These are phyloP conservation scores for Calvadosia cruxmelitensis DNA, from an alignment of 30 jellyfish, hydroid and myxozoan species.

Conservation along the genomic window DNA sequence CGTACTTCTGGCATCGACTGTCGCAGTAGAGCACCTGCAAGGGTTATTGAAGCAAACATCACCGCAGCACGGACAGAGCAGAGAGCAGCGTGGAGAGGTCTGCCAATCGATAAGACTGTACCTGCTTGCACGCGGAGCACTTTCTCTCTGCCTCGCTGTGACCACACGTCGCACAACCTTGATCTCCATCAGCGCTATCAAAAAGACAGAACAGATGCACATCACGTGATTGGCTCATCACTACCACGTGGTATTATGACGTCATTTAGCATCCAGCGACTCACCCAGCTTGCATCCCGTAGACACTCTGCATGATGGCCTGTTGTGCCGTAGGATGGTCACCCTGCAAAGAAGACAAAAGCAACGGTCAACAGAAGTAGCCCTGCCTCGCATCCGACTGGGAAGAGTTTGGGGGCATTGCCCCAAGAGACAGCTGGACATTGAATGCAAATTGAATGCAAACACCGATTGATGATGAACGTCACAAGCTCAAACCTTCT, in stretches of 20 bases:
- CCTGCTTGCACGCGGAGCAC: conserved; percentile 66
- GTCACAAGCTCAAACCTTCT: conserved; percentile 15
- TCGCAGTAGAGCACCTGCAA: conserved; percentile 59
- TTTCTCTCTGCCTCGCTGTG: conserved; percentile 34
- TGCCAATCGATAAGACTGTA: too few species aligned
- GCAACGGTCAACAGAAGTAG: too few species aligned
- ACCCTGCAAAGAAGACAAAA: conserved; percentile 27
- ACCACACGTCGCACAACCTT: conserved; percentile 65
- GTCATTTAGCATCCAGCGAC: neutral
- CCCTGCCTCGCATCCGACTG: neutral
- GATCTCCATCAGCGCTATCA: conserved; percentile 51
- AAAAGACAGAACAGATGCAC: neutral
- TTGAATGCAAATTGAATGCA: neutral
- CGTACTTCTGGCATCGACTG: conserved; percentile 51
- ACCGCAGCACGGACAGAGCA: too few species aligned
- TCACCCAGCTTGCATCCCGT: conserved; percentile 71
- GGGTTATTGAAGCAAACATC: too few species aligned
- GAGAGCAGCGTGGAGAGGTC: too few species aligned
- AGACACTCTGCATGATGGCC: conserved; percentile 49
- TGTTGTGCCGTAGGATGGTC: conserved; percentile 64
- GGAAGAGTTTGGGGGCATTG: neutral
- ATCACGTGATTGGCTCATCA: conserved; percentile 17
- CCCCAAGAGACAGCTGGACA: neutral
- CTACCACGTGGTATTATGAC: neutral
- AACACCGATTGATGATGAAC: neutral